phyloP scores from a whole-genome alignment of 2,797 vertebrate species.

The Emys orbicularis region DNA sequence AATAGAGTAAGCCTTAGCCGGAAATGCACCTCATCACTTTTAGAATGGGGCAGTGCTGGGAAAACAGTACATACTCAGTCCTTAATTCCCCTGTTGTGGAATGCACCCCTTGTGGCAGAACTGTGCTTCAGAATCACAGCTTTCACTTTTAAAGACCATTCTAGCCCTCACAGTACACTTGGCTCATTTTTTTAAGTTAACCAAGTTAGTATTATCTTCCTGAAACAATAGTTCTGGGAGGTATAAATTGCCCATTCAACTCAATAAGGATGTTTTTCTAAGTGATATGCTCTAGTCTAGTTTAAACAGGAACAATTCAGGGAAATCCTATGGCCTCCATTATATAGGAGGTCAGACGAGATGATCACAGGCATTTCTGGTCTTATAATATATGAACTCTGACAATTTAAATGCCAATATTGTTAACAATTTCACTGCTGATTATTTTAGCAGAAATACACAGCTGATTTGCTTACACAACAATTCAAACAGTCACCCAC shows the following conservation, averaged over 20 bases:
- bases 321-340: background rate
- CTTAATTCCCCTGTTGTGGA: background rate
- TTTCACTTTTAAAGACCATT: background rate
- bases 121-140: background rate
- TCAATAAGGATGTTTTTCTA: background rate
- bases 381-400: background rate
- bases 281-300: no score
- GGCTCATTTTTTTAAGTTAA: background rate
- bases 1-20: background rate
- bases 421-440: background rate
- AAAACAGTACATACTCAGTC: background rate
- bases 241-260: background rate
- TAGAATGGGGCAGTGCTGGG: background rate
- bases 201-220: background rate
- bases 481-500: background rate
- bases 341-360: background rate
- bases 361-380: no score
- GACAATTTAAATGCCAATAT: background rate
- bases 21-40: background rate
- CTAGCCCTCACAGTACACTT: background rate
- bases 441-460: background rate
- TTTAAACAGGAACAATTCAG: background rate
- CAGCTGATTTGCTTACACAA: accelerated
- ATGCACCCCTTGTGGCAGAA: background rate
- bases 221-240: background rate